Base-by-base conservation (phyloP, 2,888 invertebrate genomes). In the Papilio elwesi region DNA sequence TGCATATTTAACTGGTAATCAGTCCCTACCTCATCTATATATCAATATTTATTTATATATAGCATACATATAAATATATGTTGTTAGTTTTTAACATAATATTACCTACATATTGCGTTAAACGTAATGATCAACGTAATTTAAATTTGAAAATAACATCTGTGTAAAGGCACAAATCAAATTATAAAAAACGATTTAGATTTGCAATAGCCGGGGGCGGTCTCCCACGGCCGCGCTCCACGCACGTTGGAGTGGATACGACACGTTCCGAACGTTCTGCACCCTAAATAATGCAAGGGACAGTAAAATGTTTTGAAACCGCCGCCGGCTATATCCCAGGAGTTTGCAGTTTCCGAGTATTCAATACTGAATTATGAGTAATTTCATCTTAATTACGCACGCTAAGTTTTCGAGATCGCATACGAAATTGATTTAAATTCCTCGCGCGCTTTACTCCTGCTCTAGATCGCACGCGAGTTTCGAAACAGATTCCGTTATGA, bases 331-430 rank as follows among this genome's bases (percentile, higher is more conserved):
- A 52, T 73, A 62, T 73, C 73, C 73, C 73, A 73, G 65, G 65
- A 43, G 69, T 51, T 59, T 47, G n/a, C 47, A 43, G 51, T 63
- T 69, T 69, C 62, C 13, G 59, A 57, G 66, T 75, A 69, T 67
- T 69, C 67, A 70, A 59, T 71, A 57, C 71, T 49, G 71, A 77
- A 76, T 77, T 75, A 69, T 73, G 73, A 75, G 72, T 75, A 74
- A 75, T 75, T 77, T 75, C 68, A 66, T 63, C 62, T 71, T 76
- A 77, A 77, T 76, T 75, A 71, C 63, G 76, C 73, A 77, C 73
- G 77, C 74, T 75, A 71, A 68, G 53, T 73, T 73, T 43, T 67
- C 48, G 59, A 55, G 15, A 73, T 48, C 57, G 66, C 57, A 48
- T 52, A 43, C 65, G 36, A 53, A 62, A 59, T 36, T 55, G 73